Evolutionary conservation across 2,888 invertebrate genomes (phyloP).

Genomic region (Eilema depressum): DNA sequence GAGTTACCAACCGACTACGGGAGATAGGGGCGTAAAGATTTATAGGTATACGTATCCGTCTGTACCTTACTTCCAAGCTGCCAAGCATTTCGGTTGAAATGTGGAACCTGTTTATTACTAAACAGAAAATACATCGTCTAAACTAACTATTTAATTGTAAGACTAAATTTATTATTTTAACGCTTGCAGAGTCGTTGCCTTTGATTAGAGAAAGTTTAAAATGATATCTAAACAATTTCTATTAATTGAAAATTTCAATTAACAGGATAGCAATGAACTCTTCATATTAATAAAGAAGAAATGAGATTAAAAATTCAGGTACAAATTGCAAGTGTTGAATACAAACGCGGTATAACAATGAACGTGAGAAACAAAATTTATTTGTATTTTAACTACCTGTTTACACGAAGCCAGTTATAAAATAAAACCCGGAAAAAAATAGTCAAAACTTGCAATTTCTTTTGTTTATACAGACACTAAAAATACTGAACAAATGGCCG

Average conservation of each 20-base stretch:
- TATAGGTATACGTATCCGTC: background rate
- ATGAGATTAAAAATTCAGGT: constrained; percentile 27
- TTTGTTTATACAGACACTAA: background rate
- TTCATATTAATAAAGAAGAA: constrained; percentile 11
- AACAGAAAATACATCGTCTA: background rate
- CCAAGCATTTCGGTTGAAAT: background rate
- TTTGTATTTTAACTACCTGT: background rate
- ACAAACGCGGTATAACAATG: constrained; percentile 12
- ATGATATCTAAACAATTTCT: constrained; percentile 11
- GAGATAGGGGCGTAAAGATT: constrained; percentile 1
- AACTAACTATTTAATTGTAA: background rate
- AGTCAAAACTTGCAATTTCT: background rate
- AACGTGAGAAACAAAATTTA: constrained; percentile 22
- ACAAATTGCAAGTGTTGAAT: constrained; percentile 20
- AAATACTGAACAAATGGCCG: constrained; percentile 11
- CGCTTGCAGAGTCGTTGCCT: background rate
- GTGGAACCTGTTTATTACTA: background rate
- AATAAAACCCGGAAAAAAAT: background rate
- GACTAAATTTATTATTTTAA: background rate
- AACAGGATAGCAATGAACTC: constrained; percentile 38
- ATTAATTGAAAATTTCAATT: constrained; percentile 29
- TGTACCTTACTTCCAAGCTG: background rate
- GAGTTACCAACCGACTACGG: background rate
- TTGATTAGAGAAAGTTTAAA: background rate
- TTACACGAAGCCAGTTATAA: background rate